These are phyloP conservation scores for Rhynchomys soricoides DNA, from an alignment of 2,113 vertebrate genomes.

Conservation along the genomic window DNA sequence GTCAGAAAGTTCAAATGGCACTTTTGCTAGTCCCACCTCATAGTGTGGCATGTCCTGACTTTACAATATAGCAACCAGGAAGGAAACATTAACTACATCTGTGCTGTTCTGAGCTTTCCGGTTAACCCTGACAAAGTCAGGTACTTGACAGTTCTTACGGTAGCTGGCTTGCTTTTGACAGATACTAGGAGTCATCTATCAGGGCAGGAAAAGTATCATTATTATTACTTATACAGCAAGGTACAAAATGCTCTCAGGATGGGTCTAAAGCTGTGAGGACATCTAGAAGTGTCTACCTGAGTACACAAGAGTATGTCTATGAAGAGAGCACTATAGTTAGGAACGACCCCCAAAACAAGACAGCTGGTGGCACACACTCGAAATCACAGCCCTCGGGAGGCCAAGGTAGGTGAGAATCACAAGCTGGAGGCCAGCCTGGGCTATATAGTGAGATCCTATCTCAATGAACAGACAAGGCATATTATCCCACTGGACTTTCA, in stretches of 20 bases:
- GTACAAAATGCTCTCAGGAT: neutral
- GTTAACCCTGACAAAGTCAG: neutral
- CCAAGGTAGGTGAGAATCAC: neutral
- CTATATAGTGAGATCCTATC: neutral
- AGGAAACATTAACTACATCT: neutral
- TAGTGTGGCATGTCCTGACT: neutral
- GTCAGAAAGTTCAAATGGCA: neutral
- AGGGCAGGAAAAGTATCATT: neutral
- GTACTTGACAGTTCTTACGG: neutral
- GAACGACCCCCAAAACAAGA: neutral
- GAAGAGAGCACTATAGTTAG: neutral
- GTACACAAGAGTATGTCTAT: neutral
- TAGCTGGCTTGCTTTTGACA: neutral
- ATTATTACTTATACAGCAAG: neutral
- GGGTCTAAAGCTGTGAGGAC: neutral
- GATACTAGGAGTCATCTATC: neutral
- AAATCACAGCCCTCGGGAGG: neutral
- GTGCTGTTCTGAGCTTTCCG: conserved; percentile 1
- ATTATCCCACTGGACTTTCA: neutral
- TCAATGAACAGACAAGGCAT: neutral
- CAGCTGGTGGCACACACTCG: neutral
- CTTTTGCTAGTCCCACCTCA: conserved; percentile 16
- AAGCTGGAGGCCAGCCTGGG: neutral
- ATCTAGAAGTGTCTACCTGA: neutral
- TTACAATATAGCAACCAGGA: neutral